phyloP scores from a whole-genome alignment of 2,888 invertebrate species.

The Catocala sponsa region DNA sequence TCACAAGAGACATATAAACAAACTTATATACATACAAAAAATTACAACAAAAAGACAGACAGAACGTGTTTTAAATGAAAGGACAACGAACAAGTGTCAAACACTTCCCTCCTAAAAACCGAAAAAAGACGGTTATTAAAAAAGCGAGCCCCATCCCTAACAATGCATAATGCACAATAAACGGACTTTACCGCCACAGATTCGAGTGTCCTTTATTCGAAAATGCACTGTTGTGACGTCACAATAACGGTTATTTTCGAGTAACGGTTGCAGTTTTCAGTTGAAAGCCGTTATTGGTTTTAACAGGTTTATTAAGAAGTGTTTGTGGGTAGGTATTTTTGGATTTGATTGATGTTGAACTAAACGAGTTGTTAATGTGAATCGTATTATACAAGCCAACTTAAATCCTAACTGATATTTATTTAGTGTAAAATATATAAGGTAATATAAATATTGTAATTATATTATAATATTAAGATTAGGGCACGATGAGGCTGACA shows the following conservation, averaged over 20 bases:
- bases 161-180: constrained; percentile 27
- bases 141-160: constrained; percentile 41
- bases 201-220: constrained; percentile 19
- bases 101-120: constrained; percentile 24
- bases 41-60: constrained; percentile 7
- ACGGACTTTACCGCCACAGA: constrained; percentile 22
- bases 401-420: too few species aligned
- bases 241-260: constrained; percentile 29
- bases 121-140: constrained; percentile 40
- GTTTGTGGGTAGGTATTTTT: constrained; percentile 7
- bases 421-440: too few species aligned
- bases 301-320: constrained; percentile 15
- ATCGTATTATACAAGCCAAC: too few species aligned
- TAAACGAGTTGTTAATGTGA: too few species aligned
- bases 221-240: constrained; percentile 17
- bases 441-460: too few species aligned
- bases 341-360: background rate
- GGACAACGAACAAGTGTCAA: constrained; percentile 19
- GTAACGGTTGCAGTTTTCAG: constrained; percentile 14
- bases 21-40: background rate
- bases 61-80: constrained; percentile 15
- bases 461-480: too few species aligned
- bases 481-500: too few species aligned
- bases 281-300: constrained; percentile 42
- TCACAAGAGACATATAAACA: background rate